Evolutionary conservation across 1,140 invertebrate species (phyloP), one percentile per base, ranked within the genome.

Genomic region (Neuroterus valhalla): DNA sequence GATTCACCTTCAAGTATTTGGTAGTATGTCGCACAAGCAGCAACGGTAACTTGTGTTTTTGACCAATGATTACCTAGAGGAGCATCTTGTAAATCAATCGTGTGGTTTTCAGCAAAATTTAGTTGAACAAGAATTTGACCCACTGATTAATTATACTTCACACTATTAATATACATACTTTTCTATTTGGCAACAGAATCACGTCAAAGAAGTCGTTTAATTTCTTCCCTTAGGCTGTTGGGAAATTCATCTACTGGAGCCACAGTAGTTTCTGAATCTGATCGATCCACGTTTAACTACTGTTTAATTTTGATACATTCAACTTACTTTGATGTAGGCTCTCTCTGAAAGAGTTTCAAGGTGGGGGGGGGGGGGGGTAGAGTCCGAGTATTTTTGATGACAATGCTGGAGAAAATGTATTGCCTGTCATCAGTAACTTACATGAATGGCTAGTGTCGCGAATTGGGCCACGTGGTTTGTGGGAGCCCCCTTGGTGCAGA

Each of bases 211-310:
- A 52, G 48, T 21, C 23, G 19, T 19, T 52, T 52, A 17, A 21
- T 21, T 19, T 4, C 10, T 3, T 52, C 48, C 6, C 48, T 52
- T 52, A 52, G 23, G n/a, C 11, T 17, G 23, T 1, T 1, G 48
- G 23, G 19, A 21, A 52, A 52, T 10, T 52, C 44, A 21, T 52
- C 48, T 11, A 52, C 17, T 21, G 48, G 5, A 21, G 19, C 8
- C 3, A 52, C 23, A 3, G 23, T 19, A 21, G 48, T 52, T 11
- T 21, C 48, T 0, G 23, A 14, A 77, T 78, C 17, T 75, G 66
- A 31, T 78, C 68, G 71, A 77, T 66, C 84, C 78, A 15, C 23
- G 12, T 19, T 1, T 6, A 52, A 19, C 48, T 19, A 52, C 19
- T 52, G 48, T n/a, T 52, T 52, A 52, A 21, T 21, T 21, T 17